Evolutionary conservation across 2,888 invertebrate genomes (phyloP), one percentile per base, ranked within the genome.

Genomic region (Diloba caeruleocephala): DNA sequence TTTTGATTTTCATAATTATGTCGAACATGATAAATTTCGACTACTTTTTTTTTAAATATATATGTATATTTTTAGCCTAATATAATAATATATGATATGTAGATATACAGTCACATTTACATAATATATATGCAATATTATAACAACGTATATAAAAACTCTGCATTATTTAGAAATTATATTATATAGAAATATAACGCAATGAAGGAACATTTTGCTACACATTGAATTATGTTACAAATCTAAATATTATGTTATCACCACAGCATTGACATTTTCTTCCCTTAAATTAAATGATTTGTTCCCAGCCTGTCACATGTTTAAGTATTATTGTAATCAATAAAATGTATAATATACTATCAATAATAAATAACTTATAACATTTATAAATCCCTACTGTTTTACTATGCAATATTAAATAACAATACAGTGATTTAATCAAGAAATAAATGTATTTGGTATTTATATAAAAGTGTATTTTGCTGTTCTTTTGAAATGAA

Each of bases 1-100:
- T 87, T 87, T 85, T 65, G 90, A 92, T 91, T 93, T 94, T 92
- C 92, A 83, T 90, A 91, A 87, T 74, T 92, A 91, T 84, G 89
- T 78, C 66, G 52, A 26, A 78, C 89, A 90, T 87, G 89, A 85
- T 42, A 5, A 5, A 21, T 73, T n/a, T n/a, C n/a, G n/a, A n/a
- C n/a, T n/a, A n/a, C n/a, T n/a, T n/a, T n/a, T n/a, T n/a, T n/a
- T n/a, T n/a, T n/a, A n/a, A n/a, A n/a, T n/a, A n/a, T n/a, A n/a
- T n/a, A n/a, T n/a, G n/a, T n/a, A n/a, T n/a, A n/a, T n/a, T n/a
- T n/a, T n/a, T n/a, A n/a, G n/a, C n/a, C n/a, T n/a, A n/a, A n/a
- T n/a, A n/a, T n/a, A n/a, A n/a, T 31, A n/a, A n/a, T 25, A 25
- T 7, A 25, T n/a, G n/a, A n/a, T 25, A 25, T 25, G 25, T 25